Evolutionary conservation across 2,888 invertebrate species (phyloP).

Genomic region (Flexamia atlantica): DNA sequence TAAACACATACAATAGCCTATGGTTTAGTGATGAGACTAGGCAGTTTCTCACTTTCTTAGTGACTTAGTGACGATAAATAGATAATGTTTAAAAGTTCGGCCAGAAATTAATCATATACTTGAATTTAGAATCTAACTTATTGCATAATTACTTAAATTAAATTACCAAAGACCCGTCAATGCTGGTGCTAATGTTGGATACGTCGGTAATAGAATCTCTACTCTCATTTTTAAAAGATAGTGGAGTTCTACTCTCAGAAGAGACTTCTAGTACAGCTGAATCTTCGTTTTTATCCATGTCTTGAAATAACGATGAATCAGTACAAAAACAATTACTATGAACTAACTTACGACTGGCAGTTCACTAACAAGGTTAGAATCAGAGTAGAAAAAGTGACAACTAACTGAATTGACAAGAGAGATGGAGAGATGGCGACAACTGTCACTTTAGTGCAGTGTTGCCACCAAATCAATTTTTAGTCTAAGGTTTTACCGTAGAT

Average conservation of each 20-base stretch:
- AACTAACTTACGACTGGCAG: too few species aligned
- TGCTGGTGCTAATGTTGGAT: conserved; percentile 65
- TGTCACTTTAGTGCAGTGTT: too few species aligned
- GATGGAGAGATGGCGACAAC: neutral
- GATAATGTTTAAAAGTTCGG: too few species aligned
- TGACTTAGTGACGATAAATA: neutral
- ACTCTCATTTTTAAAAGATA: conserved; percentile 60
- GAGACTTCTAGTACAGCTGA: conserved; percentile 66
- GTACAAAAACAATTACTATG: too few species aligned
- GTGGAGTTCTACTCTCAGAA: conserved; percentile 62
- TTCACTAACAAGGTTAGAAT: conserved; percentile 39
- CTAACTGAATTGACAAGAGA: too few species aligned
- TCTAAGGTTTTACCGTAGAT: too few species aligned
- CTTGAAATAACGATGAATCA: neutral
- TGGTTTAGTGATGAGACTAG: too few species aligned
- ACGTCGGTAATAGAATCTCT: conserved; percentile 64
- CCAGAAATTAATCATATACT: too few species aligned
- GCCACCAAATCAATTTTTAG: too few species aligned
- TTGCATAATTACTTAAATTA: neutral
- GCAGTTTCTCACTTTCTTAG: neutral
- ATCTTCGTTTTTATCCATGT: conserved; percentile 64
- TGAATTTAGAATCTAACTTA: too few species aligned
- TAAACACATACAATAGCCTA: too few species aligned
- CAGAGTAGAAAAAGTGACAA: too few species aligned
- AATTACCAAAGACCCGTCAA: conserved; percentile 66